Evolutionary conservation across 2,797 vertebrate species (phyloP).

Genomic region (Phoeniculus purpureus): DNA sequence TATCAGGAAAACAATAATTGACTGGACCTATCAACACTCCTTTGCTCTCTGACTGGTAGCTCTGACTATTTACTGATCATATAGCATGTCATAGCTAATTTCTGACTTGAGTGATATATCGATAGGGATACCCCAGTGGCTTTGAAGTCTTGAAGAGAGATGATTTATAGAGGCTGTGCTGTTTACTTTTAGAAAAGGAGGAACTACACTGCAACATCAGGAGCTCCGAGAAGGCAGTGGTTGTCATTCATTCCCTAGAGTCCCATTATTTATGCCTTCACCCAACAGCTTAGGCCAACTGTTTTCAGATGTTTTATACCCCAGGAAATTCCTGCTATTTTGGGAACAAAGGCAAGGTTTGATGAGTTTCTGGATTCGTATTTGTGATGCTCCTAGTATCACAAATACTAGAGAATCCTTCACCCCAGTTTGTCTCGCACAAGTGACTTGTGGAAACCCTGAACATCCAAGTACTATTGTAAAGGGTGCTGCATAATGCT

Average conservation of each 20-base stretch:
- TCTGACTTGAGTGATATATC: constrained; percentile 20
- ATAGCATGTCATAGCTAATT: constrained; percentile 34
- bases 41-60: constrained; percentile 42
- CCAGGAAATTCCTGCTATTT: neutral
- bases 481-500: neutral
- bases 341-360: neutral
- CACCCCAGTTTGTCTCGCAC: neutral
- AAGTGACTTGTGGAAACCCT: constrained; percentile 22
- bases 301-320: neutral
- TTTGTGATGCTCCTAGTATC: neutral
- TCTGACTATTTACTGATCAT: constrained; percentile 20
- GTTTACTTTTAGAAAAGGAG: constrained; percentile 6
- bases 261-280: constrained; percentile 13
- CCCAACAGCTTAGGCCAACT: neutral
- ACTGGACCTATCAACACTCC: constrained; percentile 26
- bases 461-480: neutral
- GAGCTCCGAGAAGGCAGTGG: neutral
- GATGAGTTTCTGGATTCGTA: neutral
- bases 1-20: constrained; percentile 51
- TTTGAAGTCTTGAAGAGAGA: constrained; percentile 36
- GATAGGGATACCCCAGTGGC: constrained; percentile 6
- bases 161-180: constrained; percentile 39
- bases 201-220: neutral
- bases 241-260: neutral
- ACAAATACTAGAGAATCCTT: neutral